Percentiles rank a stretch among this genome's conserved stretches.
Conservation (phyloP, 2,113 vertebrate genomes). For the Tiliqua scincoides region DNA sequence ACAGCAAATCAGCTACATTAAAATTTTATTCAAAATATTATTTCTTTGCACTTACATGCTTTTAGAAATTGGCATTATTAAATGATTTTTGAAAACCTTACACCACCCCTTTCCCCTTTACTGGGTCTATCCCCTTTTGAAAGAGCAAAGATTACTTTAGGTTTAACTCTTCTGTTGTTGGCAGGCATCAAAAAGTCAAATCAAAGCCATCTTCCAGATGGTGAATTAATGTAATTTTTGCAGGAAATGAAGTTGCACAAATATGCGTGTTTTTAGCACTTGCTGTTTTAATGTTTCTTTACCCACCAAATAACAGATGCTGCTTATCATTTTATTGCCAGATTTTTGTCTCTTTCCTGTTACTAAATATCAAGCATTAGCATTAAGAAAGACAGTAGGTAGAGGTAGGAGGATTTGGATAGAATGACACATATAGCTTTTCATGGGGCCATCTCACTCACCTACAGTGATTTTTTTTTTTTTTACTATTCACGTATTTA, state of each 20-base stretch:
- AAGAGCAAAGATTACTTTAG: constrained; percentile 72
- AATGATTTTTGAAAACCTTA: constrained; percentile 46
- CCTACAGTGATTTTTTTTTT: neutral
- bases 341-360: constrained; percentile 72
- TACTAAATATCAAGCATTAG: constrained; percentile 63
- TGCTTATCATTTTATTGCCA: constrained; percentile 72
- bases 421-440: constrained; percentile 10
- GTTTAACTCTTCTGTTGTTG: constrained; percentile 77
- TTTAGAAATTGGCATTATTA: constrained; percentile 55
- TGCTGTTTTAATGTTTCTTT: constrained; percentile 76
- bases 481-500: neutral
- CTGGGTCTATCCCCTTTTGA: constrained; percentile 64
- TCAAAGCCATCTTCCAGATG: constrained; percentile 84
- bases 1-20: constrained; percentile 33
- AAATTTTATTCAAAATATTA: constrained; percentile 47
- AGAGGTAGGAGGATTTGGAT: constrained; percentile 44
- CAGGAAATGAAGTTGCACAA: constrained; percentile 82
- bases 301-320: constrained; percentile 77
- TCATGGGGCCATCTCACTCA: neutral
- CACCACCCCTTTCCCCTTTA: constrained; percentile 50
- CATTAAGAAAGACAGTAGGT: constrained; percentile 55
- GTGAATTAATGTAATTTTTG: constrained; percentile 84
- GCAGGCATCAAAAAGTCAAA: constrained; percentile 78
- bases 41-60: constrained; percentile 30
- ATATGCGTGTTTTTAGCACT: constrained; percentile 75